phyloP scores from a whole-genome alignment of 1,140 invertebrate genomes.

The Sminthurides bifidus region DNA sequence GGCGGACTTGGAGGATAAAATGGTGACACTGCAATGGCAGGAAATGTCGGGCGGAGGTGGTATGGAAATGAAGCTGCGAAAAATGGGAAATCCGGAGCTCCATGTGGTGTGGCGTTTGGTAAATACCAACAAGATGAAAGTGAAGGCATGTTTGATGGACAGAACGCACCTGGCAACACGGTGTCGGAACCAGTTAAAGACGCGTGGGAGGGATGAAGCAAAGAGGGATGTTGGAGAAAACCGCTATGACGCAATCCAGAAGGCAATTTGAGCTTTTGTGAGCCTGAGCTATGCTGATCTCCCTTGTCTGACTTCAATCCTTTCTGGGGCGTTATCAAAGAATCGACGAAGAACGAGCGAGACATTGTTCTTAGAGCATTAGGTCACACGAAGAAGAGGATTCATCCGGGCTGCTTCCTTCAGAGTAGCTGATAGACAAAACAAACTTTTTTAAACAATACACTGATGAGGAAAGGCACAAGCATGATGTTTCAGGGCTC shows the following conservation, averaged over 20 bases:
- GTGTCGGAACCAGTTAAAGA: no score
- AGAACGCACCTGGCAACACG: no score
- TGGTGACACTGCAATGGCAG: neutral
- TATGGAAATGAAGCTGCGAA: slow-evolving; percentile 16
- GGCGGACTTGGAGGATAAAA: neutral
- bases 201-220: no score
- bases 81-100: neutral
- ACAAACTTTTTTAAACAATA: no score
- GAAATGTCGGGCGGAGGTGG: neutral
- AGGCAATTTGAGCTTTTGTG: no score
- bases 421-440: neutral
- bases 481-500: no score
- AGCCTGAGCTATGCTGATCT: no score
- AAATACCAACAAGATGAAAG: slow-evolving; percentile 21
- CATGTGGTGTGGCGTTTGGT: neutral
- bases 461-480: no score
- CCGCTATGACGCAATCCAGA: no score
- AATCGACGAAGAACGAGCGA: slow-evolving; percentile 25
- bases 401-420: neutral
- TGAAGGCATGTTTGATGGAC: no score
- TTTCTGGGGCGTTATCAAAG: slow-evolving; percentile 21
- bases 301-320: no score
- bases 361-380: slow-evolving; percentile 12
- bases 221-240: no score
- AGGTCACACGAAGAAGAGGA: neutral